Evolutionary conservation across 2,888 invertebrate genomes (phyloP), one percentile per base, ranked within the genome.

Genomic region (Celastrina argiolus): DNA sequence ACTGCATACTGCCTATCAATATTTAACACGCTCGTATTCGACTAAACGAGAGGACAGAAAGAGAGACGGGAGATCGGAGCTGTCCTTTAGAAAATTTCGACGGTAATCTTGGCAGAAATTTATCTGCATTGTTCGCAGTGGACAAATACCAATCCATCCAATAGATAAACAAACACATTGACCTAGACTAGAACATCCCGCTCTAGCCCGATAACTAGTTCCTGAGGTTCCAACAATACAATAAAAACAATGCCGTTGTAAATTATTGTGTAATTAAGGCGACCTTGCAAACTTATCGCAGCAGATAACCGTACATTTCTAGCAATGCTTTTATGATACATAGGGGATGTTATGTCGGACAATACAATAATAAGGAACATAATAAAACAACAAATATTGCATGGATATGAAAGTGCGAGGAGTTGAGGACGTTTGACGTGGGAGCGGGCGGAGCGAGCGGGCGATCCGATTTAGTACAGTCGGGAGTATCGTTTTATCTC

Each of bases 401-500:
- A 26, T 14, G 22, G 51, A 51, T 51, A 51, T 69, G 63, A 61
- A 72, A 70, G 68, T 67, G 68, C 68, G 69, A 72, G 70, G 70
- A 69, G 68, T 68, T 72, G 69, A 71, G 66, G 70, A 70, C 72
- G 78, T 73, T 76, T 75, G 74, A 75, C 75, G 75, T 81, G 82
- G 78, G 75, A 78, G 79, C 78, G 78, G 78, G 77, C 79, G 79
- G n/a, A n/a, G n/a, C n/a, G n/a, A 78, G 79, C 78, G 78, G 78
- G 77, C 79, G 79, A 78, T 77, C 71, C 75, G 58, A 58, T 58
- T 58, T 58, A 73, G 76, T 74, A 77, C 72, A 80, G 79, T 81
- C 82, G 77, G 74, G 80, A 72, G 80, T 84, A 82, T 61, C 82
- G 83, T 86, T 87, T 87, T 87, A 87, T 88, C 85, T 87, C 83